Evolutionary conservation across 1,140 invertebrate species (phyloP).

Genomic region (Penaeus chinensis): DNA sequence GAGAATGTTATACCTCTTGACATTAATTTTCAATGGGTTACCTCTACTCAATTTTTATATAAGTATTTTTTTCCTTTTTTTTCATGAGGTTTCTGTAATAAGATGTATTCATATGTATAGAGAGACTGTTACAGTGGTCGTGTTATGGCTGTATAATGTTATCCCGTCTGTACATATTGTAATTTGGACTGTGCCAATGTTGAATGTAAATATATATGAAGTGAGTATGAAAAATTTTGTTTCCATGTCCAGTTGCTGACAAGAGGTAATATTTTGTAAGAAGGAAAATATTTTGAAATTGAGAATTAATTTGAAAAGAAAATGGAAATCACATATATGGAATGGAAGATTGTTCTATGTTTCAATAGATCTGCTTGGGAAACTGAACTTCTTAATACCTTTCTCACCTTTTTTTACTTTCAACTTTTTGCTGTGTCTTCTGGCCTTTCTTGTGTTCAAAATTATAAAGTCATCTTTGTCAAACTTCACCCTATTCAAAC

Average conservation of each 20-base stretch:
- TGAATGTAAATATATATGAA: conserved; percentile 53
- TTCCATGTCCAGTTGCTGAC: not conserved
- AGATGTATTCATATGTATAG: conserved; percentile 36
- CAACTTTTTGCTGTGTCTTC: too few relatives aligned
- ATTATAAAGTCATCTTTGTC: too few relatives aligned
- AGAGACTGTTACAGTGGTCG: conserved; percentile 33
- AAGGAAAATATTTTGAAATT: too few relatives aligned
- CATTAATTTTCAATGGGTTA: not conserved
- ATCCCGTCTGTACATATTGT: conserved; percentile 42
- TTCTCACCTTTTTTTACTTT: too few relatives aligned
- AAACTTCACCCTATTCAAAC: too few relatives aligned
- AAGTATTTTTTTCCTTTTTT: not conserved
- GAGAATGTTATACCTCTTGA: not conserved
- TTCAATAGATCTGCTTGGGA: too few relatives aligned
- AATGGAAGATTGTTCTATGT: too few relatives aligned
- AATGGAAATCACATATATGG: too few relatives aligned
- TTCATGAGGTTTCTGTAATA: conserved; percentile 20
- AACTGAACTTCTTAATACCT: too few relatives aligned
- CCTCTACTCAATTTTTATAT: not conserved
- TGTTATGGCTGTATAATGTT: conserved; percentile 28
- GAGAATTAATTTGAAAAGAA: too few relatives aligned
- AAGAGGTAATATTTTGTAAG: too few relatives aligned
- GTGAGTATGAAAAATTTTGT: not conserved
- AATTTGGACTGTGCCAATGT: conserved; percentile 54
- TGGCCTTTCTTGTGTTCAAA: too few relatives aligned